Evolutionary conservation across 2,888 invertebrate species (phyloP), one percentile per base, ranked within the genome.

Genomic region (Noctuana brunneofusca): DNA sequence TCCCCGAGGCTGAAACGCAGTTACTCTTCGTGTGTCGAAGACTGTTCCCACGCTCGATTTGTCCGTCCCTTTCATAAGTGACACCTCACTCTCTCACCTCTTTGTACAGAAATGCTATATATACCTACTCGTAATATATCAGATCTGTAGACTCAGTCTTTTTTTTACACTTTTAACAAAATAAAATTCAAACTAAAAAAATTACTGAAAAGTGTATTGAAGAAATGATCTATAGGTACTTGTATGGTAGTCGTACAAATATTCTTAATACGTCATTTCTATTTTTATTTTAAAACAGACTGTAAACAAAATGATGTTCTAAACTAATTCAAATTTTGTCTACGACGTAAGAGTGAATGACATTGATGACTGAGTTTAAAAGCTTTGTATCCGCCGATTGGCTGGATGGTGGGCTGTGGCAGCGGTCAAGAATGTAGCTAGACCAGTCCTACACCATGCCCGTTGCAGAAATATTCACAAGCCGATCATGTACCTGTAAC

Each of bases 381-480:
- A 55, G 55, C 27, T 14, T 43, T 55, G 55, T 27, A 12, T 43
- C 16, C 41, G 48, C n/a, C 46, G 57, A 57, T 56, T 18, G 41
- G 43, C 43, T 43, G 41, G 12, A 16, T 70, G 66, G 56, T 56
- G 70, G 69, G 71, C 69, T 68, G 74, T 70, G 72, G 73, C 69
- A 71, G 75, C 72, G 74, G 71, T 69, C 68, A 81, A 80, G 87
- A 88, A 87, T 87, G 87, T 78, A 71, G 87, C 78, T 76, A 73
- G 76, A 86, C 86, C 77, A 83, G 86, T 87, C 80, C 67, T 71
- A 68, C 68, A 75, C 75, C 73, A 72, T 56, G 46, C 76, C 72
- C 76, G 73, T 71, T 75, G 80, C 81, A 81, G 82, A 81, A 79
- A 81, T 78, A 82, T 81, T 80, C 79, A 75, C 80, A 72, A 72